phyloP scores from a whole-genome alignment of 2,113 vertebrate genomes.

The Larimichthys crocea region DNA sequence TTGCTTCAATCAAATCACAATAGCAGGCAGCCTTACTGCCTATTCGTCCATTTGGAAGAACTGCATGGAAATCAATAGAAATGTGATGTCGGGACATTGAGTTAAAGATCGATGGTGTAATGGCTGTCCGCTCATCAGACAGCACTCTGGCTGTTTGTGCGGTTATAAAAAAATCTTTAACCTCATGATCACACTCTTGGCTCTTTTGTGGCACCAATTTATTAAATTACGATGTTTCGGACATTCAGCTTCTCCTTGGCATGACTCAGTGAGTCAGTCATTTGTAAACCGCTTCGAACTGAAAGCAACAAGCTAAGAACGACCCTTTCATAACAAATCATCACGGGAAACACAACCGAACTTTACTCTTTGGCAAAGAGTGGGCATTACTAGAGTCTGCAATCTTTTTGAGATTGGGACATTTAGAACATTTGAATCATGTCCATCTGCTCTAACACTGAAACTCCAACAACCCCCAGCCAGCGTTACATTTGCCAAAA shows the following conservation, averaged over 20 bases:
- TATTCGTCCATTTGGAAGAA: background rate
- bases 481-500: too few species aligned
- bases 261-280: too few species aligned
- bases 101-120: constrained; percentile 8
- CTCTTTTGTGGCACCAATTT: background rate
- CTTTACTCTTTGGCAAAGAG: background rate
- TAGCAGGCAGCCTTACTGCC: background rate
- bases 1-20: constrained; percentile 1
- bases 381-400: background rate
- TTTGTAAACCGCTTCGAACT: too few species aligned
- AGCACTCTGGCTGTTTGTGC: background rate
- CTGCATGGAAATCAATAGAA: constrained; percentile 28
- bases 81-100: constrained; percentile 5
- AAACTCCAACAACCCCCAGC: too few species aligned
- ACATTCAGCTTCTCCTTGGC: too few species aligned
- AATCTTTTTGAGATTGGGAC: background rate
- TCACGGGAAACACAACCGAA: too few species aligned
- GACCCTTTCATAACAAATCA: too few species aligned
- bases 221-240: background rate
- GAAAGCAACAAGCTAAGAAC: too few species aligned
- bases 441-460: too few species aligned
- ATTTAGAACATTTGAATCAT: background rate
- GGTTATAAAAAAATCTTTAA: constrained; percentile 19
- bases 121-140: background rate
- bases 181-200: background rate